These are phyloP conservation scores for Platygyra sinensis DNA, from an alignment of 64 coral and sea anemone species.

Conservation along the genomic window DNA sequence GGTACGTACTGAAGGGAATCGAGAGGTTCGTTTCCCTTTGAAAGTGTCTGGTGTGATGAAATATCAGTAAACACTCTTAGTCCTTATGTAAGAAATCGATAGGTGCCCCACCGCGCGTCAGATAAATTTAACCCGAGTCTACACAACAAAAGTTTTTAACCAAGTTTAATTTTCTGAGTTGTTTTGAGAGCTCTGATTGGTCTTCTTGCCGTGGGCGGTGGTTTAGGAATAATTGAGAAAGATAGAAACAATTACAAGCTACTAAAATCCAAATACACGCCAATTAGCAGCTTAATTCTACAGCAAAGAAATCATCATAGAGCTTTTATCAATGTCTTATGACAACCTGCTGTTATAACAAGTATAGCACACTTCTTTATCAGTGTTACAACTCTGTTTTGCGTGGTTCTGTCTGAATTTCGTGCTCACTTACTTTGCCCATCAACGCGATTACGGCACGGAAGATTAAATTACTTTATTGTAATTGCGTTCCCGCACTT, in stretches of 20 bases:
- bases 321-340: constrained; percentile 1
- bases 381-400: neutral
- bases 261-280: constrained; percentile 21
- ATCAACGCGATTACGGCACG: neutral
- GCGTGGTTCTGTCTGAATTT: neutral
- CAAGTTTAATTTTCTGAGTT: neutral
- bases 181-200: neutral
- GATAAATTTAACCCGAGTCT: constrained; percentile 29
- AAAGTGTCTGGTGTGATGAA: neutral
- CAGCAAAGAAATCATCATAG: constrained; percentile 34
- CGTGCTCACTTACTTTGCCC: neutral
- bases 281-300: constrained; percentile 39
- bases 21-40: neutral
- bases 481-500: neutral
- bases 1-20: neutral
- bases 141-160: constrained; percentile 36
- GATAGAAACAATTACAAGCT: constrained; percentile 35
- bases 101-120: constrained; percentile 12
- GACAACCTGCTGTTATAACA: neutral
- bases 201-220: neutral
- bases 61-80: neutral
- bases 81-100: constrained; percentile 14
- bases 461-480: neutral
- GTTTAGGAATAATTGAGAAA: constrained; percentile 12
- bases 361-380: constrained; percentile 9